A percentile compares a stretch with the other conserved stretches of the same genome.
phyloP scores from a whole-genome alignment of 2,797 vertebrate species.

The Acestrorhynchus altus region DNA sequence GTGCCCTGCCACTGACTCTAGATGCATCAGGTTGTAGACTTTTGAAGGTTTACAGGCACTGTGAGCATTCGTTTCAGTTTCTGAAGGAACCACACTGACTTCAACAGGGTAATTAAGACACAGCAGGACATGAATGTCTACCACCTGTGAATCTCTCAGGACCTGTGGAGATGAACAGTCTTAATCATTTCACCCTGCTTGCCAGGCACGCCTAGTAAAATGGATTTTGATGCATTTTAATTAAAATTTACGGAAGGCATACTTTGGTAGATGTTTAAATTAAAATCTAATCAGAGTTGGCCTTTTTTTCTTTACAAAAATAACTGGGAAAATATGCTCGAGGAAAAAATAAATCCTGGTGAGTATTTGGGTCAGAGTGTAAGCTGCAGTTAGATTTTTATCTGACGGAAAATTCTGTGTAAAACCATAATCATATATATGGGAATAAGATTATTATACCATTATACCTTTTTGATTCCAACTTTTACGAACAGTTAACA shows the following conservation, averaged over 20 bases:
- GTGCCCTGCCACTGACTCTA: not conserved
- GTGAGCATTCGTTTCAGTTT: not conserved
- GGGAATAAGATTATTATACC: conserved; percentile 11
- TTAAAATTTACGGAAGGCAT: conserved; percentile 50
- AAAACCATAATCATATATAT: conserved; percentile 31
- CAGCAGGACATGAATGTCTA: conserved; percentile 28
- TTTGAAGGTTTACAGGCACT: not conserved
- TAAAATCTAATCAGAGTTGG: conserved; percentile 11
- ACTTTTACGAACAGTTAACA: not conserved
- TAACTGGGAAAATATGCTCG: not conserved
- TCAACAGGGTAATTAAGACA: conserved; percentile 41
- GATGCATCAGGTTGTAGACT: not conserved
- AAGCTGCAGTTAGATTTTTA: conserved; percentile 33
- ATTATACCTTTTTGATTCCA: conserved; percentile 11
- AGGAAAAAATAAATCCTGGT: conserved; percentile 10
- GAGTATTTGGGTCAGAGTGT: conserved; percentile 43
- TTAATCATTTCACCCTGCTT: conserved; percentile 35
- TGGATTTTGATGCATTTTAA: conserved; percentile 50
- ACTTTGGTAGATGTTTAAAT: conserved; percentile 47
- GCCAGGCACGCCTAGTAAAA: conserved; percentile 8
- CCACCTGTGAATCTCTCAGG: conserved; percentile 14
- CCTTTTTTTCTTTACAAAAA: conserved; percentile 8
- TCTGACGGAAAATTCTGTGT: conserved; percentile 29
- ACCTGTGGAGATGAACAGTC: conserved; percentile 13
- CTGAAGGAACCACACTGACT: conserved; percentile 21